Evolutionary conservation across 2,797 vertebrate species (phyloP), one percentile per base, ranked within the genome.

Genomic region (Sebastes iracundus): DNA sequence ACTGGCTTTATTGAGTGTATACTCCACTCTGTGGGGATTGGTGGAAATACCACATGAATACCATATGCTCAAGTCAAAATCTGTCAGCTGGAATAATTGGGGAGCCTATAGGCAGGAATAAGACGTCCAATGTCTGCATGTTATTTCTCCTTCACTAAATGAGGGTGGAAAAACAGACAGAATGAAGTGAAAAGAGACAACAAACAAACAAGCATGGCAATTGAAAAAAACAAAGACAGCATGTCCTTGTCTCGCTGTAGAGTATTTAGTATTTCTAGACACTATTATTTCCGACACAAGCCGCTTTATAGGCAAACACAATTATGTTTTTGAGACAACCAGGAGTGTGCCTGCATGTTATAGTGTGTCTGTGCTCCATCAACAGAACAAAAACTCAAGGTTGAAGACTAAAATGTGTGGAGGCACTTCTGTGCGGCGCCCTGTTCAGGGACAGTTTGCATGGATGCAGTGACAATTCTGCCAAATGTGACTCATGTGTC

Each of bases 401-500:
- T 22, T 67, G 52, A 52, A 33, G 28, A 80, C 14, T 76, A 55
- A 68, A 73, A 82, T 64, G 62, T 61, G 62, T 7, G 33, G 72
- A 71, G 30, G 18, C 46, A 53, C 62, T 68, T n/a, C 7, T 6
- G 55, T 53, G 49, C 12, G 53, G 63, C 12, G 13, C 3, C 33
- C 22, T 11, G 11, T 64, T 70, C 81, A 75, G 68, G 73, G 55
- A 52, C 85, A 72, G 28, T 5, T 28, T 58, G 68, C 79, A 58
- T 32, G 4, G 38, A 60, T 28, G 28, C 64, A 30, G 67, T 63
- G 62, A 69, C 56, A 64, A 59, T 61, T 58, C 55, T 68, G 73
- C 46, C 76, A 81, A 76, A 64, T 65, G 14, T 70, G 77, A 62
- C 38, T 46, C 66, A 77, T 61, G 70, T 18, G 53, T 74, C 33